Evolutionary conservation across 2,113 vertebrate species (phyloP), one percentile per base, ranked within the genome.

Genomic region (Phalacrocorax aristotelis): DNA sequence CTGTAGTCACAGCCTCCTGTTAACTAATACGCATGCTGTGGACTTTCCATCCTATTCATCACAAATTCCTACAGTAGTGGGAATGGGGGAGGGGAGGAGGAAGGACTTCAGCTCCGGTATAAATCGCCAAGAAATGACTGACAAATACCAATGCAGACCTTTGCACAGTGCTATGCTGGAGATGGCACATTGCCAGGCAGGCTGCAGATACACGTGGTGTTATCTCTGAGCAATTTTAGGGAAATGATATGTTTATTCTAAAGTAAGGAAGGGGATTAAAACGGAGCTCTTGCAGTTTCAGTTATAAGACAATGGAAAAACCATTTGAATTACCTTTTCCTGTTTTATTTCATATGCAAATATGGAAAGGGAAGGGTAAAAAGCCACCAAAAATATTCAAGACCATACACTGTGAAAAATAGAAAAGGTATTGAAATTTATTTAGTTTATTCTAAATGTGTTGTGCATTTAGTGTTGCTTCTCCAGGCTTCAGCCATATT

Each of bases 11-110:
- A 95, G 83, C 66, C 91, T 89, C 57, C 75, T 86, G 92, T 86
- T 96, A 95, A 72, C 77, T 95, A 96, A 95, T 97, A 96, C 3
- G 2, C 85, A 91, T 81, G 68, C 92, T 94, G 95, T 77, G 91
- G 92, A 90, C 95, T 97, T 96, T 96, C 94, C 93, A 65, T 96
- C 87, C 87, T 97, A 87, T 96, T 86, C 83, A 96, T 97, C 93
- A 96, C 64, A 94, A 91, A 97, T 95, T 95, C 90, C 78, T 95
- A 87, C 66, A 97, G 74, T 81, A 96, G 93, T 96, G 71, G 79
- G 71, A 93, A 94, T 74, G 76, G 71, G 60, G 75, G 81, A 64
- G 29, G 46, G 49, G 32, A 51, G 46, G 13, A 84, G 38, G 66
- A 89, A 84, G 54, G 66, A 75, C 83, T 97, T 89, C 65, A 91